Base-by-base conservation (phyloP, 2,113 vertebrate species). In the Reinhardtius hippoglossoides region DNA sequence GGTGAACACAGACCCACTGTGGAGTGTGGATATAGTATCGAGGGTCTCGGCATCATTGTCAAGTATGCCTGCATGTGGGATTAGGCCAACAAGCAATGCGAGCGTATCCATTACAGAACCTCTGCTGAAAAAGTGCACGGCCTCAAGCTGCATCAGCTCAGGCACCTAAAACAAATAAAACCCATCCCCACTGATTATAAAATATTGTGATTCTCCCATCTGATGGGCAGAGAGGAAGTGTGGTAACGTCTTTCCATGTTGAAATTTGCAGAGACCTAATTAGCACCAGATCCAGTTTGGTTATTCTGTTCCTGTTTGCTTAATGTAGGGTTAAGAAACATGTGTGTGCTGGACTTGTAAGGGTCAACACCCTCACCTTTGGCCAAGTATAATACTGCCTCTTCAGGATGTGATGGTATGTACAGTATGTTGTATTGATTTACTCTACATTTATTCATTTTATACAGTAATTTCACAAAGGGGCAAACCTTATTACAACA, bases 171-270 rank as follows among this genome's bases (percentile, higher is more conserved):
- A 86, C 81, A 91, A 92, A 93, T 79, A 84, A 63, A 71, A 84
- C 64, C 84, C 61, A 55, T 81, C 58, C 61, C 80, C 82, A 46
- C 81, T 90, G 89, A 92, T 93, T 90, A 84, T 63, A 86, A 91
- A 82, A 86, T 87, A 92, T 83, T 78, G 85, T 74, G 68, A 88
- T 87, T 89, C 82, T 88, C 71, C 68, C 63, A 46, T 71, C 59
- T 82, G 85, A 87, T 81, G 84, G 77, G 48, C 54, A 54, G 52
- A 77, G 71, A 87, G 86, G 87, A 92, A 92, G 79, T 83, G 67
- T 64, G 76, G 68, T 89, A 83, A 91, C 85, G 86, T 84, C 71
- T 78, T 76, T 69, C 68, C 74, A 55, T 70, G 71, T 66, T 72
- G 20, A 81, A 73, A 83, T 59, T 20, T 67, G 55, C 68, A 70